Conservation (phyloP, 2,113 vertebrate genomes). For the Cynocephalus volans region DNA sequence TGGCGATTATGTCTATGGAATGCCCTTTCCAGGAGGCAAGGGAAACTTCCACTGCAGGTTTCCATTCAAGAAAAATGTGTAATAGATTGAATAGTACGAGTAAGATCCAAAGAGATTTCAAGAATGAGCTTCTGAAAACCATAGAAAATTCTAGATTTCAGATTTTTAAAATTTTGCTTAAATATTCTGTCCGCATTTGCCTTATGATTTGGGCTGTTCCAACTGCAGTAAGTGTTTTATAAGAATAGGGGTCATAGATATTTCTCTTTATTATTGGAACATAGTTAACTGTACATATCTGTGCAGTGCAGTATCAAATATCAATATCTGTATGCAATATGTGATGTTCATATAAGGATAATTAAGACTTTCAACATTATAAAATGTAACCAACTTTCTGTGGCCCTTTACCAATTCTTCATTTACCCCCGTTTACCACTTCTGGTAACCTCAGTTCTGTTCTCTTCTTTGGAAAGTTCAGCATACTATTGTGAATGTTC, state of each 20-base stretch:
- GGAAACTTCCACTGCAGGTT: background rate
- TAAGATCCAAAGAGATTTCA: background rate
- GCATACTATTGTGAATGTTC: too few species aligned
- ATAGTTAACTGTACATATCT: too few species aligned
- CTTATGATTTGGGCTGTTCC: background rate
- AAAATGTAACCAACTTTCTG: too few species aligned
- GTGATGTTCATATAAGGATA: too few species aligned
- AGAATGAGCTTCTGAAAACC: background rate
- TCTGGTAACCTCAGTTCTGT: too few species aligned
- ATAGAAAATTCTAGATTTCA: background rate
- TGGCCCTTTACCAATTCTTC: too few species aligned
- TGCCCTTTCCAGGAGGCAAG: background rate
- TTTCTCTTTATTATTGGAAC: background rate
- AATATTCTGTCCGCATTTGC: background rate
- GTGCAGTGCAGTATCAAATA: too few species aligned
- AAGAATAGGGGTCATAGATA: background rate
- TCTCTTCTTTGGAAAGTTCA: too few species aligned
- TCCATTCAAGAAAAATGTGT: background rate
- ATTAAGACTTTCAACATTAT: too few species aligned
- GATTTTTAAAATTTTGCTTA: background rate
- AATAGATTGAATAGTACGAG: background rate
- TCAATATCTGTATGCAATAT: too few species aligned
- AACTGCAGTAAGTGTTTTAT: rapidly evolving
- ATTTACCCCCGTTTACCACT: too few species aligned
- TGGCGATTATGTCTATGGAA: rapidly evolving